These are phyloP conservation scores for Alethe diademata DNA, from an alignment of 2,113 vertebrate genomes.

Conservation along the genomic window DNA sequence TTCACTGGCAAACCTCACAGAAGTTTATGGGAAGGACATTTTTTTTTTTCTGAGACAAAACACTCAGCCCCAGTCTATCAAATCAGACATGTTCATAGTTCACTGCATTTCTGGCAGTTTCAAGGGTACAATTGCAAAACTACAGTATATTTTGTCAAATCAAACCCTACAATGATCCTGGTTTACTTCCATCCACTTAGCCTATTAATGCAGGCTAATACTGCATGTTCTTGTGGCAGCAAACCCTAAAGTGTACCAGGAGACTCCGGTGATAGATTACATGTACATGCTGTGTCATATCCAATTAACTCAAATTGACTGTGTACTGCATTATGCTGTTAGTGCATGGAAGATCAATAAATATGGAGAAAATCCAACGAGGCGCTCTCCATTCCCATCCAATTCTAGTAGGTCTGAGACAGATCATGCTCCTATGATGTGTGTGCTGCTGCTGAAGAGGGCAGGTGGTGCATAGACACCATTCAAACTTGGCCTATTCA, in stretches of 20 bases:
- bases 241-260: slow-evolving; percentile 83
- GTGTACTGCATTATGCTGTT: slow-evolving; percentile 88
- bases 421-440: slow-evolving; percentile 90
- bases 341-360: slow-evolving; percentile 96
- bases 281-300: slow-evolving; percentile 93
- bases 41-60: background rate
- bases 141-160: background rate
- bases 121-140: background rate
- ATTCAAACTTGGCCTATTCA: slow-evolving; percentile 99
- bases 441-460: slow-evolving; percentile 85
- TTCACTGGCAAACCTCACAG: background rate
- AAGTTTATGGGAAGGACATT: background rate
- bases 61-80: background rate
- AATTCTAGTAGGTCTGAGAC: slow-evolving; percentile 80
- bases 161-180: slow-evolving; percentile 11
- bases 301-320: slow-evolving; percentile 97
- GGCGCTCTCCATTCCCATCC: slow-evolving; percentile 76
- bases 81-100: background rate
- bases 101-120: background rate
- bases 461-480: slow-evolving; percentile 99
- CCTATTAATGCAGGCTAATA: slow-evolving; percentile 59
- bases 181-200: slow-evolving; percentile 54
- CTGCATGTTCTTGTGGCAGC: slow-evolving; percentile 82
- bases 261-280: slow-evolving; percentile 89
- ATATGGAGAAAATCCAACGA: slow-evolving; percentile 86